Evolutionary conservation across 1,140 invertebrate species (phyloP).

Genomic region (Goniozus legneri): DNA sequence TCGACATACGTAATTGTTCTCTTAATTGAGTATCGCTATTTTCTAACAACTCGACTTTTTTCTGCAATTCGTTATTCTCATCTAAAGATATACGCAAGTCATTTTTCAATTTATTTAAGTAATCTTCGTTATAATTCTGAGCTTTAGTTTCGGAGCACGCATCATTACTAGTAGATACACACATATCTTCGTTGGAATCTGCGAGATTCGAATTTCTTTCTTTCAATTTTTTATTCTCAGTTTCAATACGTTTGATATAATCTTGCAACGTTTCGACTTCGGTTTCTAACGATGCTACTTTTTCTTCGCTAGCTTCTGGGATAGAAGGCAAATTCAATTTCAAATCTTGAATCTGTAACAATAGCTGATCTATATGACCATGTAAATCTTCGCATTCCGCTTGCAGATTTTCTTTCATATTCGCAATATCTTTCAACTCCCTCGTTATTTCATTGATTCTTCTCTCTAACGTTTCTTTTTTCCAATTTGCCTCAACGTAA

Average conservation of each 20-base stretch:
- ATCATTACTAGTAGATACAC: background rate
- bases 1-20: slow-evolving; percentile 30
- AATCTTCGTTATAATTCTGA: slow-evolving; percentile 29
- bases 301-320: slow-evolving; percentile 48
- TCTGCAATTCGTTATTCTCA: slow-evolving; percentile 35
- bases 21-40: slow-evolving; percentile 23
- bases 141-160: slow-evolving; percentile 26
- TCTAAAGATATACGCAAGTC: slow-evolving; percentile 27
- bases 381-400: slow-evolving; percentile 45
- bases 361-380: slow-evolving; percentile 39
- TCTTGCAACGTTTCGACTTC: slow-evolving; percentile 42
- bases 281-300: slow-evolving; percentile 40
- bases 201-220: slow-evolving; percentile 49
- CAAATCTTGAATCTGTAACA: slow-evolving; percentile 37
- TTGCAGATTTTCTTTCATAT: slow-evolving; percentile 41
- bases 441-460: slow-evolving; percentile 39
- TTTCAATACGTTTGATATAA: slow-evolving; percentile 46
- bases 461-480: slow-evolving; percentile 46
- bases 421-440: slow-evolving; percentile 37
- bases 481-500: slow-evolving; percentile 43
- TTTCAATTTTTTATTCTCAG: slow-evolving; percentile 57
- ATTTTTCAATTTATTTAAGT: slow-evolving; percentile 24
- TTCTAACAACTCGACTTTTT: slow-evolving; percentile 29
- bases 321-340: slow-evolving; percentile 46
- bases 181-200: slow-evolving; percentile 2